Conservation (phyloP, 2,797 vertebrate genomes). For the Tauraco hartlaubi region DNA sequence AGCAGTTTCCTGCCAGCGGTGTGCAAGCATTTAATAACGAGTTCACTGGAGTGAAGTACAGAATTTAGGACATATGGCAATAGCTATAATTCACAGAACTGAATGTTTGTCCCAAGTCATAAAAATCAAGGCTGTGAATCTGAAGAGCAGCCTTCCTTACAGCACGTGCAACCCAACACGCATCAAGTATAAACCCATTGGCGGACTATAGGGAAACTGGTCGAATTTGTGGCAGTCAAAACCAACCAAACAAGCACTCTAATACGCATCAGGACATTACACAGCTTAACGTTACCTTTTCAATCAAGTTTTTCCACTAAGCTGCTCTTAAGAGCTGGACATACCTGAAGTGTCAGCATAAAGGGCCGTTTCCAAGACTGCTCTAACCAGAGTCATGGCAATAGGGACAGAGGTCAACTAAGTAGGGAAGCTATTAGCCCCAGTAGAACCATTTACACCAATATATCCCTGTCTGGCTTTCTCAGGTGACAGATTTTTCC, state of each 20-base stretch:
- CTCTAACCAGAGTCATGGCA: background rate
- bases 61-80: background rate
- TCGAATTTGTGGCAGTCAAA: background rate
- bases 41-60: background rate
- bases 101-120: background rate
- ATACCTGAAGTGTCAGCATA: background rate
- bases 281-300: background rate
- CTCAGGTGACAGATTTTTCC: background rate
- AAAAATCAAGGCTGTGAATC: background rate
- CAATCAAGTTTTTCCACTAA: background rate
- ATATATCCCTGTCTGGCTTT: background rate
- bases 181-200: background rate
- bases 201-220: background rate
- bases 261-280: background rate
- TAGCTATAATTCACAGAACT: background rate
- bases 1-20: background rate
- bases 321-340: background rate
- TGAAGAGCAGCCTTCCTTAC: background rate
- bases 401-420: background rate
- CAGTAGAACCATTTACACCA: background rate
- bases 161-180: accelerated
- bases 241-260: background rate
- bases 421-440: background rate
- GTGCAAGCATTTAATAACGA: background rate
- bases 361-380: background rate